Evolutionary conservation across 2,888 invertebrate species (phyloP).

Genomic region (Cloeon dipterum): DNA sequence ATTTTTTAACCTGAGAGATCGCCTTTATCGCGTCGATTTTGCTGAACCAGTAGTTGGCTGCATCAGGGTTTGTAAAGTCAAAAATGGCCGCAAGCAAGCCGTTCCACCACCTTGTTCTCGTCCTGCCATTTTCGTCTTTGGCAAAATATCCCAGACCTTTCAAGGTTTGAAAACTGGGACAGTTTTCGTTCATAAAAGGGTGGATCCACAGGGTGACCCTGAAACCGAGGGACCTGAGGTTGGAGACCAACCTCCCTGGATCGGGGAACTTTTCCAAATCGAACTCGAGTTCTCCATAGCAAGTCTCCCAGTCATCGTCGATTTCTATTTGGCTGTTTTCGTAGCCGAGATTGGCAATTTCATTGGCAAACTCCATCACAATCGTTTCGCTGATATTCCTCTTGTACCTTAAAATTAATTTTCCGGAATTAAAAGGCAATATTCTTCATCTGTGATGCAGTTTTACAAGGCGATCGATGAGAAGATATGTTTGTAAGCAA

Average conservation of each 20-base stretch:
- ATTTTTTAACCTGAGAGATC: too few relatives aligned
- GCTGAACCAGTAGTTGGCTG: constrained; percentile 22
- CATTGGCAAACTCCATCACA: constrained; percentile 38
- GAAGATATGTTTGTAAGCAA: too few relatives aligned
- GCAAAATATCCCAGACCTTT: constrained; percentile 33
- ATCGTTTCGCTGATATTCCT: constrained; percentile 35
- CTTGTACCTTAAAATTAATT: too few relatives aligned
- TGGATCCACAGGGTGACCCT: constrained; percentile 64
- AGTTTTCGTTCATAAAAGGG: constrained; percentile 60
- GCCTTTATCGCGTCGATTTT: too few relatives aligned
- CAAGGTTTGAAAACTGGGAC: constrained; percentile 31
- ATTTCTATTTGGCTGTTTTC: constrained; percentile 59
- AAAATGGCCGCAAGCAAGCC: constrained; percentile 30
- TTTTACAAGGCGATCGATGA: too few relatives aligned
- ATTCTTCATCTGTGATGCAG: too few relatives aligned
- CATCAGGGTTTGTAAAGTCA: constrained; percentile 48
- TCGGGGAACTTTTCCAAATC: constrained; percentile 43
- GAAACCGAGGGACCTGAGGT: constrained; percentile 33
- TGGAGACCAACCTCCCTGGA: constrained; percentile 31
- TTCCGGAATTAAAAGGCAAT: too few relatives aligned
- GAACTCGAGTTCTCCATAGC: constrained; percentile 61
- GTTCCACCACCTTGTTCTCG: constrained; percentile 23
- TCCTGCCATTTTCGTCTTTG: constrained; percentile 15
- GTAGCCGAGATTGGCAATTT: constrained; percentile 39
- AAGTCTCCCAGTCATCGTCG: constrained; percentile 71